Percentiles rank a stretch among this genome's conserved stretches.
These are phyloP conservation scores for Ichneumoninae sp. DNA, from an alignment of 2,888 invertebrate species.

Conservation along the genomic window DNA sequence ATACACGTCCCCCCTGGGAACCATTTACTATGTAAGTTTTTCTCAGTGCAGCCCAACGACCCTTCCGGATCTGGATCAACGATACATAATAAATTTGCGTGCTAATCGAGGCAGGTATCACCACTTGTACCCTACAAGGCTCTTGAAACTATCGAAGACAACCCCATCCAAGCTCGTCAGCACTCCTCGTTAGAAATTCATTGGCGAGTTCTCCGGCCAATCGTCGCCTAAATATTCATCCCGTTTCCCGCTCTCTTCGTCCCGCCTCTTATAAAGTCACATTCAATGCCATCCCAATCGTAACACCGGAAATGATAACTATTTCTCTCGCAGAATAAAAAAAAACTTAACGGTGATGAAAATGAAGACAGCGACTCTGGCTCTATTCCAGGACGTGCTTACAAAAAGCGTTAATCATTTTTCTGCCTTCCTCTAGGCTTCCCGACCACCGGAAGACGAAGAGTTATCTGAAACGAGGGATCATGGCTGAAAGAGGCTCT, in stretches of 20 bases:
- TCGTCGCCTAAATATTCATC: slow-evolving; percentile 4
- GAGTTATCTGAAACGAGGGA: slow-evolving; percentile 53
- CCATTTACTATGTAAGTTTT: too few relatives aligned
- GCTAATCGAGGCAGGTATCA: too few relatives aligned
- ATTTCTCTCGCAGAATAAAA: not conserved
- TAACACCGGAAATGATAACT: not conserved
- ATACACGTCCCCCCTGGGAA: too few relatives aligned
- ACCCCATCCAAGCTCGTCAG: too few relatives aligned
- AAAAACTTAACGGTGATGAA: not conserved
- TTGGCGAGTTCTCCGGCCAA: not conserved
- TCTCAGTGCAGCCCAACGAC: too few relatives aligned
- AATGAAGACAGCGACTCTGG: slow-evolving; percentile 46
- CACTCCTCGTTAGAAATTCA: too few relatives aligned
- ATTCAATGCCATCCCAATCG: not conserved
- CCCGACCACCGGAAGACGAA: slow-evolving; percentile 11
- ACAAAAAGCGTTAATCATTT: slow-evolving; percentile 53
- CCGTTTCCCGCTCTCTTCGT: not conserved
- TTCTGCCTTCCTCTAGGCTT: slow-evolving; percentile 16
- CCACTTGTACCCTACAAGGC: too few relatives aligned
- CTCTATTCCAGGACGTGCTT: slow-evolving; percentile 35
- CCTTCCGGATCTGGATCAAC: too few relatives aligned
- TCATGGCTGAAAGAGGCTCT: slow-evolving; percentile 26
- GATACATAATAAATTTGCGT: too few relatives aligned
- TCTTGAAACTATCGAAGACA: too few relatives aligned
- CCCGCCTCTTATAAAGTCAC: not conserved